Base-by-base conservation (phyloP, 2,888 invertebrate genomes). In the Agonopterix heracliana region DNA sequence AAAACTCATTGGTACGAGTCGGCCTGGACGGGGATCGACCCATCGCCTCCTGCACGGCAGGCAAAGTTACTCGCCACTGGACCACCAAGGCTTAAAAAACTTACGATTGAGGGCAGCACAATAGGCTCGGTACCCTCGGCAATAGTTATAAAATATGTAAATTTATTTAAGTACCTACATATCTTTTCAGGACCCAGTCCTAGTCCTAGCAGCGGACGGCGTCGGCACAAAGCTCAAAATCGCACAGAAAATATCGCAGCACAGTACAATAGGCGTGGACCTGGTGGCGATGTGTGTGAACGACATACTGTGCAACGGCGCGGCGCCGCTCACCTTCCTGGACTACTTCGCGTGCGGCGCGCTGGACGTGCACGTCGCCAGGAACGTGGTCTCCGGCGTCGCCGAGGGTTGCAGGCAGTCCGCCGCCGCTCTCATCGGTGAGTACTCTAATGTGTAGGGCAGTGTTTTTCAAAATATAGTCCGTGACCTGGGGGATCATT, bases 241-340 rank as follows among this genome's bases (percentile, higher is more conserved):
- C 54, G 98, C 98, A 0, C 95, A 97, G 75, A 91, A 91, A 61
- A 92, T 91, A 55, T 91, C 92, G 48, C 89, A 92, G 9, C 96
- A 98, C 78, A 85, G 90, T 54, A 94, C 94, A 0, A 93, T 99
- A 54, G 99, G 99, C 36, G 92, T 96, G 52, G 99, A 99, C 86
- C 89, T 99, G 52, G 99, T 99, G 1, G 99, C 98, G 9, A 99
- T 99, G 99, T 99, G 98, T 73, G 98, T 96, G 5, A 99, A 99
- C 84, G 99, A 99, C 79, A 93, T 99, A 44, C 89, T 99, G 35
- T 97, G 97, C 56, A 97, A 98, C 66, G 98, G 98, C 4, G 99
- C 98, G 0, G 94, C 96, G 59, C 98, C 99, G 0, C 83, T 98
- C n/a, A 97, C 96, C 56, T 98, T 99, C 89, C 90, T 98, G 35